phyloP scores from a whole-genome alignment of 1,140 invertebrate genomes.

The Whitmania pigra region DNA sequence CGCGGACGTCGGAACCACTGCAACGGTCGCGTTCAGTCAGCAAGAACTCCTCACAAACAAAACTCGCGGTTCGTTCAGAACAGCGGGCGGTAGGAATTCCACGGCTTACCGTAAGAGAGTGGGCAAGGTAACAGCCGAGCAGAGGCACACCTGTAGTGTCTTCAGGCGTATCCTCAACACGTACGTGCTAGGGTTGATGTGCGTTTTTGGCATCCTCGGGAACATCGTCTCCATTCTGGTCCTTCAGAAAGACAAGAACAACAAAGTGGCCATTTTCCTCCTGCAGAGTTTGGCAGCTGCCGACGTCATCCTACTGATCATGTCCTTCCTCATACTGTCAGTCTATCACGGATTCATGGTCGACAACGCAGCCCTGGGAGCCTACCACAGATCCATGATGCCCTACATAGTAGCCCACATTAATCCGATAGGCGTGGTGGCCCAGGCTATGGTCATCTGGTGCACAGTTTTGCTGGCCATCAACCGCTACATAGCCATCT shows the following conservation, averaged over 20 bases:
- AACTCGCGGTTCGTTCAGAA: no score
- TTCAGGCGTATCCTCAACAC: constrained; percentile 20
- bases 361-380: background rate
- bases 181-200: constrained; percentile 14
- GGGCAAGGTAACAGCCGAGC: no score
- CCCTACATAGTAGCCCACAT: constrained; percentile 8
- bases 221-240: constrained; percentile 25
- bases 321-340: constrained; percentile 18
- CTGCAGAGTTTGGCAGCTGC: constrained; percentile 22
- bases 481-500: constrained; percentile 24
- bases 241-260: constrained; percentile 21
- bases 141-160: constrained; percentile 1
- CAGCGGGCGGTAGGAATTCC: no score
- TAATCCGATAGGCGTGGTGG: constrained; percentile 18
- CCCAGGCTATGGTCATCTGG: constrained; percentile 21
- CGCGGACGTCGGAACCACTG: no score
- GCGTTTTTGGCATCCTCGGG: constrained; percentile 14
- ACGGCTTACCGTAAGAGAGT: no score
- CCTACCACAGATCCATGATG: background rate
- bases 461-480: constrained; percentile 22
- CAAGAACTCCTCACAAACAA: no score
- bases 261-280: constrained; percentile 23
- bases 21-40: no score
- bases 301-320: constrained; percentile 21
- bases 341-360: constrained; percentile 15